Evolutionary conservation across 2,888 invertebrate species (phyloP), one percentile per base, ranked within the genome.

Genomic region (Conops quadrifasciatus): DNA sequence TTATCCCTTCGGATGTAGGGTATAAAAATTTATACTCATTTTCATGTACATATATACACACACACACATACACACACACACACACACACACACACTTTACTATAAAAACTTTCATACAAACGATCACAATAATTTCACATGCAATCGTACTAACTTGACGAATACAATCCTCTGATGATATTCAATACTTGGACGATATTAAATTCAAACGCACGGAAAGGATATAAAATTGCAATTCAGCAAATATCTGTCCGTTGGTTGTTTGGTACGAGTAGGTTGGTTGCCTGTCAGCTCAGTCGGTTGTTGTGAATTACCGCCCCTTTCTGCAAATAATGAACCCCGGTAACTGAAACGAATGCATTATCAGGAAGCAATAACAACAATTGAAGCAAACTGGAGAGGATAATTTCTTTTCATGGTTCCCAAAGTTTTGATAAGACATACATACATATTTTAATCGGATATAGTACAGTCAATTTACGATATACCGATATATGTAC

Each of bases 161-260:
- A 58, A 26, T 47, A 59, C 49, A 47, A 60, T 62, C 68, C 68
- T 68, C 36, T 49, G 68, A 51, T 45, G 68, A 36, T 30, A 68
- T 60, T 60, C 60, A 60, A 68, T 51, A 60, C 49, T 49, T 36
- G 36, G 60, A 60, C 49, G 68, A 68, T 68, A 68, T 68, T 68
- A 68, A 26, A 60, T 68, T 68, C 68, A 73, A 67, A 65, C 65
- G 56, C 70, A 72, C 67, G 67, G 62, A 72, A 72, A 72, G 72
- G 71, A 71, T 73, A 73, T 73, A 65, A 68, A 67, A 64, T 73
- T 73, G 71, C 72, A 63, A 63, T 56, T 68, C 68, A 60, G 68
- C 68, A 60, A 60, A 68, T 30, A 9, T 58, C 28, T 36, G 36
- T 36, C 36, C 36, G 9, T 36, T 9, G 36, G 36, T 36, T 4